Evolutionary conservation across 2,113 vertebrate species (phyloP).

Genomic region (human (Homo sapiens)): GRCh38 chr1:169198001-169198500

Average conservation of each 20-base stretch:
- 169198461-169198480: background rate
- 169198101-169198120: background rate
- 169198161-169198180: background rate
- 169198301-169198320: background rate
- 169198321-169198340: background rate
- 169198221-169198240: background rate
- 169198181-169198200: background rate
- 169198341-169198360: background rate
- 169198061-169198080: background rate
- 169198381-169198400: background rate
- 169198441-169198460: background rate
- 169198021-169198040: background rate
- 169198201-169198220: background rate
- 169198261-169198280: background rate
- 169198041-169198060: background rate
- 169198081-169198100: background rate
- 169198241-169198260: background rate
- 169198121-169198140: background rate
- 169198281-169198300: background rate
- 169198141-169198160: background rate
- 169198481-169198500: background rate
- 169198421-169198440: background rate
- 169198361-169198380: background rate
- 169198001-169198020: background rate
- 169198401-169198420: background rate